Base-by-base conservation (phyloP, 2,113 vertebrate genomes). In the Terrapene triunguis region DNA sequence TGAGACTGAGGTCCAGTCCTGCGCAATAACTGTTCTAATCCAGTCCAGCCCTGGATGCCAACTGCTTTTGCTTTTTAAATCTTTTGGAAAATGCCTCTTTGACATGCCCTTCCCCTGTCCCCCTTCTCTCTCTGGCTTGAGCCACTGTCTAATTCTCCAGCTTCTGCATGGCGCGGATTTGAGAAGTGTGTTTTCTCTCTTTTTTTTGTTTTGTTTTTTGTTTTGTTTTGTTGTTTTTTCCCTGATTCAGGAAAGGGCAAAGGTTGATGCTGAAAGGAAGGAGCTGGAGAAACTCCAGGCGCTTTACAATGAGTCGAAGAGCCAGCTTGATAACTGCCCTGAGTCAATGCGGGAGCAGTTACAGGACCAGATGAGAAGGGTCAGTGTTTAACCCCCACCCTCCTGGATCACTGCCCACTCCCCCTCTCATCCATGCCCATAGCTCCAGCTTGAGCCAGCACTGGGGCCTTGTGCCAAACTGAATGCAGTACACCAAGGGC, bases 301-400 rank as follows among this genome's bases (percentile, higher is more conserved):
- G 85, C 98, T 98, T 97, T 99, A 99, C 98, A 98, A 98, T 98
- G 99, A 99, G 98, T 98, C 99, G 98, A 99, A 98, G 99, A 99
- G 98, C 98, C 99, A 99, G 98, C 99, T 99, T 95, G 99, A 99
- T 98, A 99, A 99, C 98, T 99, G 99, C 98, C 99, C 99, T 48
- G 99, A 99, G 98, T 99, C 99, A 82, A 98, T 99, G 98, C 98
- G 98, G 98, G 99, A 99, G 98, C 99, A 99, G 98, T 98, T 99
- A 97, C 99, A 98, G 98, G 99, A 99, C 95, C 99, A 99, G 98
- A 99, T 99, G 98, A 99, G 98, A 98, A 98, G 99, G 99, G 99
- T 99, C 99, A 99, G 99, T 99, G 96, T 97, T 96, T 97, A 96
- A 95, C 96, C 96, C 96, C 95, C 84, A 88, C 95, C 96, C 91